A percentile compares a stretch with the other conserved stretches of the same genome.
These are phyloP conservation scores for Coregonus ussuriensis DNA, from an alignment of 2,797 vertebrate genomes.

Conservation along the genomic window DNA sequence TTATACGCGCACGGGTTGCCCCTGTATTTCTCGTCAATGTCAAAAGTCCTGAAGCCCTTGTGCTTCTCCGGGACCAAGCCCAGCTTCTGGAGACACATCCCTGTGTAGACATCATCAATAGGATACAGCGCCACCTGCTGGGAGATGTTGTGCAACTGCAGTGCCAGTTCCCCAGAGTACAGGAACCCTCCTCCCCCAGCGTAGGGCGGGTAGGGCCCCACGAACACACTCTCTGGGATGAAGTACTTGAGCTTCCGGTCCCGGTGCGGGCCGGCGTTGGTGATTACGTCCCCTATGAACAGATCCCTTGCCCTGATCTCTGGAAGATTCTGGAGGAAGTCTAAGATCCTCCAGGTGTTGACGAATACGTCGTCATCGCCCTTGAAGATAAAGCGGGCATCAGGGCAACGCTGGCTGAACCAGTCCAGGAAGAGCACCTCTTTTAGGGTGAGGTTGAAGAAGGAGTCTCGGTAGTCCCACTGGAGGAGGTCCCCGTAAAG, in stretches of 20 bases:
- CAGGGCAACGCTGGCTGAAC: constrained; percentile 81
- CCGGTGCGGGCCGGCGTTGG: constrained; percentile 85
- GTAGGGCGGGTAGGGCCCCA: constrained; percentile 85
- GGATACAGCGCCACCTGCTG: constrained; percentile 84
- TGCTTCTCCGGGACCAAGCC: constrained; percentile 88
- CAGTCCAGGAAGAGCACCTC: constrained; percentile 93
- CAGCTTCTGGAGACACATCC: constrained; percentile 92
- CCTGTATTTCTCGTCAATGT: constrained; percentile 83
- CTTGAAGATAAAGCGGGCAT: constrained; percentile 84
- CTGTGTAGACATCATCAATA: constrained; percentile 93
- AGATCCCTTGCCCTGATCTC: constrained; percentile 79
- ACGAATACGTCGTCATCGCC: constrained; percentile 94
- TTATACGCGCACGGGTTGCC: constrained; percentile 84
- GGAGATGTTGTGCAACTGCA: constrained; percentile 78
- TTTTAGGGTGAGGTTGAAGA: constrained; percentile 94
- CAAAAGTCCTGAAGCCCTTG: constrained; percentile 89
- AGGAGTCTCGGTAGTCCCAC: constrained; percentile 92
- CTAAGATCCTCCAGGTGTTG: constrained; percentile 86
- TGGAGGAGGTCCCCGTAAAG: constrained; percentile 85
- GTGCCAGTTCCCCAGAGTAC: constrained; percentile 83
- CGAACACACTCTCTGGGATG: constrained; percentile 89
- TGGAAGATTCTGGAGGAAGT: constrained; percentile 81
- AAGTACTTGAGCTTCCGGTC: constrained; percentile 89
- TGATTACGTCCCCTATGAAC: constrained; percentile 91
- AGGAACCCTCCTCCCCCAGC: constrained; percentile 90